These are phyloP conservation scores for Prietella phreatophila DNA, from an alignment of 2,113 vertebrate species.

Conservation along the genomic window DNA sequence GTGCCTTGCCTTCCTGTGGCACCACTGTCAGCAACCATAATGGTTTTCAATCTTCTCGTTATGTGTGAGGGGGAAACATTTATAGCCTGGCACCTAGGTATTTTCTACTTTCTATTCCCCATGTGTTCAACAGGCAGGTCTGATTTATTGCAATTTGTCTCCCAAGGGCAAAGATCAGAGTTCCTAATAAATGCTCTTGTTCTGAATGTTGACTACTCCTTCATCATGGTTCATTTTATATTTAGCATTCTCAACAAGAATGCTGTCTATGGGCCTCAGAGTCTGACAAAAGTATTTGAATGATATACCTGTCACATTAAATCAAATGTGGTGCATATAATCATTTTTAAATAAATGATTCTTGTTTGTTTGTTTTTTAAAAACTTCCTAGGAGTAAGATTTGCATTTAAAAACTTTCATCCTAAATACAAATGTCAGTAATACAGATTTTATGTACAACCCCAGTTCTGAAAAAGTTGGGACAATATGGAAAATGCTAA, in stretches of 20 bases:
- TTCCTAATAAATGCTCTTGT: constrained; percentile 27
- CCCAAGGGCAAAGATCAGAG: constrained; percentile 26
- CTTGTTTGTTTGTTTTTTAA: background rate
- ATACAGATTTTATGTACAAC: too few relatives aligned
- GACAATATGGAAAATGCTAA: too few relatives aligned
- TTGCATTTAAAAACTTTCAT: too few relatives aligned
- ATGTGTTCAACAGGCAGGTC: constrained; percentile 39
- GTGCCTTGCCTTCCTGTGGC: constrained; percentile 52
- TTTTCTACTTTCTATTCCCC: constrained; percentile 38
- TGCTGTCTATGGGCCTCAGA: background rate
- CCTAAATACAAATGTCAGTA: too few relatives aligned
- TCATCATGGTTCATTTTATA: background rate
- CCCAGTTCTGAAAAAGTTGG: too few relatives aligned
- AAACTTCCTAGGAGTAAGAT: background rate
- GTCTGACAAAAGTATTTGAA: background rate
- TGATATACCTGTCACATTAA: background rate
- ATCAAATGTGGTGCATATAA: background rate
- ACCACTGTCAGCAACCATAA: constrained; percentile 47
- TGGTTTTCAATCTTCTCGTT: constrained; percentile 47
- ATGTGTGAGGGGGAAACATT: constrained; percentile 51
- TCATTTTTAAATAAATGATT: background rate
- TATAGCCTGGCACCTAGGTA: constrained; percentile 33
- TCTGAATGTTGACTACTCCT: constrained; percentile 13
- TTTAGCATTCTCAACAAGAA: background rate
- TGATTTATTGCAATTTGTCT: constrained; percentile 38